These are phyloP conservation scores for Otus scops DNA, from an alignment of 2,797 vertebrate species.

Conservation along the genomic window DNA sequence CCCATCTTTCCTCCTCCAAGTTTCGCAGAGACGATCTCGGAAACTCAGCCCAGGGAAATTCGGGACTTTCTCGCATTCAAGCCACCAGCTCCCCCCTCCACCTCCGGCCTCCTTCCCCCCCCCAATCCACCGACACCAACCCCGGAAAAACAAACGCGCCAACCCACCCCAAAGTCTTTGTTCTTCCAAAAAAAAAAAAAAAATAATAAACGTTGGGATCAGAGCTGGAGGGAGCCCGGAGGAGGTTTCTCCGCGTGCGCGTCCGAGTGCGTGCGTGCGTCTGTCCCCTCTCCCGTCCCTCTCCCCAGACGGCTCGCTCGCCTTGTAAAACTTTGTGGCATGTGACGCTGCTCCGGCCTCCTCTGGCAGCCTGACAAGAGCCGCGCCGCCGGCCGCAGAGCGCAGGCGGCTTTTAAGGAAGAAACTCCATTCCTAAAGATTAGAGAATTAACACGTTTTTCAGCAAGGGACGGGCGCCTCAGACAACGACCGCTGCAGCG, in stretches of 20 bases:
- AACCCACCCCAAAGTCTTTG: slow-evolving; percentile 36
- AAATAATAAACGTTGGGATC: not conserved
- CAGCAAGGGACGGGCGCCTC: not conserved
- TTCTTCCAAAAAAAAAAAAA: not conserved
- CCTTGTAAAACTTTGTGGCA: slow-evolving; percentile 70
- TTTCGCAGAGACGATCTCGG: not conserved
- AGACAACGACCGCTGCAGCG: accelerated
- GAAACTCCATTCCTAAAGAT: slow-evolving; percentile 8
- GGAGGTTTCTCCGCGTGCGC: not conserved
- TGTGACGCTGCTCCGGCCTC: slow-evolving; percentile 73
- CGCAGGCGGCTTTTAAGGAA: slow-evolving; percentile 60
- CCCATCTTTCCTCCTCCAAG: slow-evolving; percentile 35
- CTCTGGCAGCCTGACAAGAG: slow-evolving; percentile 72
- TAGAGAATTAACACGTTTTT: not conserved
- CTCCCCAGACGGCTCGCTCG: slow-evolving; percentile 36
- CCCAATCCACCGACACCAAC: not conserved
- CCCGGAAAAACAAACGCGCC: slow-evolving; percentile 5
- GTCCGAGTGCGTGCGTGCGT: not conserved
- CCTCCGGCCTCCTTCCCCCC: not conserved
- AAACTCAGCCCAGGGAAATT: slow-evolving; percentile 6
- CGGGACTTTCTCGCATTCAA: not conserved
- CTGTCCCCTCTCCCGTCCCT: slow-evolving; percentile 48
- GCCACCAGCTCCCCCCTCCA: not conserved
- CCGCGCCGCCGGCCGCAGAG: slow-evolving; percentile 31
- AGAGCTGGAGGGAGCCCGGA: not conserved